Conservation (phyloP, 2,797 vertebrate species). For the Chelon labrosus region DNA sequence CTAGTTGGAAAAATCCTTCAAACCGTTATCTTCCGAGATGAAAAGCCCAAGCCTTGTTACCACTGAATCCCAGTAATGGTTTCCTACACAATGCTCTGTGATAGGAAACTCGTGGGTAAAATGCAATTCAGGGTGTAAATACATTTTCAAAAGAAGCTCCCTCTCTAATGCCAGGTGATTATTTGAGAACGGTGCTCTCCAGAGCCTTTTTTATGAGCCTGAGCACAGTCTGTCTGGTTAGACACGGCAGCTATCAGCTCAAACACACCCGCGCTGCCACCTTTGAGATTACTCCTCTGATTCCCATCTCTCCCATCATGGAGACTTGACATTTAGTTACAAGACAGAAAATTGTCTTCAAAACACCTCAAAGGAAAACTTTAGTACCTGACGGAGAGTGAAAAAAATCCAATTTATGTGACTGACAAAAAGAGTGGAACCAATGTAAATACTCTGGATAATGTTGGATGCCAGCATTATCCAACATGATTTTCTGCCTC, state of each 20-base stretch:
- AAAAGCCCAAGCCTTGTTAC: conserved; percentile 45
- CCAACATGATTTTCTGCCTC: conserved; percentile 2
- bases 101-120: conserved; percentile 49
- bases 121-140: conserved; percentile 61
- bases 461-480: conserved; percentile 24
- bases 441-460: conserved; percentile 39
- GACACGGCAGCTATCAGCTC: conserved; percentile 71
- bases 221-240: conserved; percentile 54
- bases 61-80: conserved; percentile 33
- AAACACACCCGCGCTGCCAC: conserved; percentile 61
- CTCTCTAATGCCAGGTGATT: conserved; percentile 62
- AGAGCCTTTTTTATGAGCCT: conserved; percentile 55
- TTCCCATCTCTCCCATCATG: conserved; percentile 73
- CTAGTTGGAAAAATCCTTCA: conserved; percentile 27
- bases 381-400: conserved; percentile 34
- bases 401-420: conserved; percentile 37
- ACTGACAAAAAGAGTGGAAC: conserved; percentile 42
- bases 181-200: conserved; percentile 58
- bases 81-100: conserved; percentile 21
- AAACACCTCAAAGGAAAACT: conserved; percentile 70
- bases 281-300: conserved; percentile 76
- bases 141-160: conserved; percentile 54
- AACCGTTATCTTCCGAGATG: conserved; percentile 28
- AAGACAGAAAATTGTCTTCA: conserved; percentile 75
- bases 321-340: conserved; percentile 82